Conservation (phyloP, 2,113 vertebrate species). For the Rousettus leschenaultii region DNA sequence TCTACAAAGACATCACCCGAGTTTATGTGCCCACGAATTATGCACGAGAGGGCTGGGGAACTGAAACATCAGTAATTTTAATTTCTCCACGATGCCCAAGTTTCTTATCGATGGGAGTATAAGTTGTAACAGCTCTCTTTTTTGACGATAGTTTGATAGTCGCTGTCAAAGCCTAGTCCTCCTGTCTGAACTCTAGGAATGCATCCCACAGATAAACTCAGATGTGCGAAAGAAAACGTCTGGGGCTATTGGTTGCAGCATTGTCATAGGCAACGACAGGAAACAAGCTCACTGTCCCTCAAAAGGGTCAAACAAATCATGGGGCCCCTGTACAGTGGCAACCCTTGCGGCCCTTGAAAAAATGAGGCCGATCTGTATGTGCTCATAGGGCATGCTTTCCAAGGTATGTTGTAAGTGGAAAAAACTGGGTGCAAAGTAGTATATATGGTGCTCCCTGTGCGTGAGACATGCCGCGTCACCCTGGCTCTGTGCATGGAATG, state of each 20-base stretch:
- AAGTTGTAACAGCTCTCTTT: neutral
- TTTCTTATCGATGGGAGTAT: neutral
- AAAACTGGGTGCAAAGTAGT: neutral
- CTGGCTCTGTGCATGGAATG: neutral
- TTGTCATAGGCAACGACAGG: neutral
- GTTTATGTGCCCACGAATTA: neutral
- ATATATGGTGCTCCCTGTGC: neutral
- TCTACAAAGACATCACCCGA: neutral
- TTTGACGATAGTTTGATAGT: neutral
- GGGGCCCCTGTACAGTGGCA: neutral
- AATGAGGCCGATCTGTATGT: neutral
- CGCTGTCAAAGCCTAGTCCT: neutral
- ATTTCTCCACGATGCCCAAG: neutral
- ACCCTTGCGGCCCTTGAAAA: neutral
- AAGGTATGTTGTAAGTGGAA: neutral
- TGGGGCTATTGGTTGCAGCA: neutral
- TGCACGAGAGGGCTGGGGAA: neutral
- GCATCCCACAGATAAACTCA: neutral
- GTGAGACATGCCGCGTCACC: neutral
- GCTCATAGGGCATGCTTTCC: neutral
- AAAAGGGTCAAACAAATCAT: neutral
- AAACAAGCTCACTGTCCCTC: neutral
- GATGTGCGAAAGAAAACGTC: neutral
- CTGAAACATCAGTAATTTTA: neutral
- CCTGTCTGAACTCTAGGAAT: conserved; percentile 39